These are phyloP conservation scores for Poeciliopsis occidentalis DNA, from an alignment of 2,113 vertebrate species.

Conservation along the genomic window DNA sequence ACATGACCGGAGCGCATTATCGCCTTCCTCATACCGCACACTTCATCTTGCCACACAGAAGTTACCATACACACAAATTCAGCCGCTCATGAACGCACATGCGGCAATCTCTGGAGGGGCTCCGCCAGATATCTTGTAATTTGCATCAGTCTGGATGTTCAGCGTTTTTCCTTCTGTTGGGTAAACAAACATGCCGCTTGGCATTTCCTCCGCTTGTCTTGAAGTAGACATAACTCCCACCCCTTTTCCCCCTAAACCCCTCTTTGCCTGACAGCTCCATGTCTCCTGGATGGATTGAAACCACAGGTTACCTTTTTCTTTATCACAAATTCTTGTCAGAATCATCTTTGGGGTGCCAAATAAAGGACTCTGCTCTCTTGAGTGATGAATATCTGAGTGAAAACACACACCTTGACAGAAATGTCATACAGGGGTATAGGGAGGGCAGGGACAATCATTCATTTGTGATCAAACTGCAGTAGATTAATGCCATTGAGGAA, in stretches of 20 bases:
- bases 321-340: constrained; percentile 42
- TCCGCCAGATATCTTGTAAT: constrained; percentile 51
- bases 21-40: constrained; percentile 47
- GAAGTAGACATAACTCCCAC: constrained; percentile 11
- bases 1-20: constrained; percentile 63
- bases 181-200: constrained; percentile 65
- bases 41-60: constrained; percentile 50
- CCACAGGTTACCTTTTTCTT: constrained; percentile 24
- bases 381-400: constrained; percentile 52
- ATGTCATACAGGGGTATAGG: constrained; percentile 2
- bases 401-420: constrained; percentile 60
- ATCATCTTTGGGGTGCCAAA: constrained; percentile 22
- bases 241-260: neutral
- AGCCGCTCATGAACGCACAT: neutral
- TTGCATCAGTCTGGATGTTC: constrained; percentile 54
- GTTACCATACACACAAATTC: constrained; percentile 42
- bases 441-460: constrained; percentile 52
- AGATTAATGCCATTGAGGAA: constrained; percentile 52
- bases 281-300: constrained; percentile 29
- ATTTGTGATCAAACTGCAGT: constrained; percentile 50
- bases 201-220: constrained; percentile 63
- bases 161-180: constrained; percentile 44
- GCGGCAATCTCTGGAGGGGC: constrained; percentile 13
- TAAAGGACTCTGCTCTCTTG: neutral
- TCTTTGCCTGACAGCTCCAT: constrained; percentile 45